A percentile compares a stretch with the other conserved stretches of the same genome.
Conservation (phyloP, 2,888 invertebrate genomes). For the Stenichneumon culpator region DNA sequence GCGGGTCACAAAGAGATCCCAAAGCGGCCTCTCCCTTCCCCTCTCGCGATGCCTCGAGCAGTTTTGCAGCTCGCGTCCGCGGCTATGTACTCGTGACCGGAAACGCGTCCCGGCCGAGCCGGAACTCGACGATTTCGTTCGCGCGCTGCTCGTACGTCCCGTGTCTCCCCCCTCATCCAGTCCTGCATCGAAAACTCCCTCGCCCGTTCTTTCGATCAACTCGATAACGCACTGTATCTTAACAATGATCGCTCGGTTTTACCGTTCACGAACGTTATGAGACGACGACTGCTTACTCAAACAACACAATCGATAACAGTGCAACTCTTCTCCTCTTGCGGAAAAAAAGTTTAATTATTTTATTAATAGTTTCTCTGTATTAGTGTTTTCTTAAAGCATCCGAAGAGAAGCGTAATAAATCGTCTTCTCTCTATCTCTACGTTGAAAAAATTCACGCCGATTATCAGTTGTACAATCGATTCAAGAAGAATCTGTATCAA, state of each 20-base stretch:
- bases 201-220: conserved; percentile 12
- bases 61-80: conserved; percentile 40
- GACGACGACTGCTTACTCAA: too few species aligned
- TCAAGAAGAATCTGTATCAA: too few species aligned
- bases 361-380: too few species aligned
- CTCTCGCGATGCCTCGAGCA: not conserved
- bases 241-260: not conserved
- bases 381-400: too few species aligned
- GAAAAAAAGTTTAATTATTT: too few species aligned
- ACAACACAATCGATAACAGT: too few species aligned
- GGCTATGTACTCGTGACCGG: conserved; percentile 80
- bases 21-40: not conserved
- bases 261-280: too few species aligned
- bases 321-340: too few species aligned
- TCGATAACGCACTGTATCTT: conserved; percentile 12
- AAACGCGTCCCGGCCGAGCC: conserved; percentile 79
- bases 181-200: conserved; percentile 34
- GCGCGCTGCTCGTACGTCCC: conserved; percentile 68
- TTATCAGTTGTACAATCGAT: too few species aligned
- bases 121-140: conserved; percentile 79
- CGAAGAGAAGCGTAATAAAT: too few species aligned
- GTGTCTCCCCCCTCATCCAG: conserved; percentile 34
- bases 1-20: conserved; percentile 22
- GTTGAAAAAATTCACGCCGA: too few species aligned
- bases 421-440: too few species aligned